A percentile compares a stretch with the other conserved stretches of the same genome.
Conservation (phyloP, 2,113 vertebrate species). For the Thinocorus orbignyianus region DNA sequence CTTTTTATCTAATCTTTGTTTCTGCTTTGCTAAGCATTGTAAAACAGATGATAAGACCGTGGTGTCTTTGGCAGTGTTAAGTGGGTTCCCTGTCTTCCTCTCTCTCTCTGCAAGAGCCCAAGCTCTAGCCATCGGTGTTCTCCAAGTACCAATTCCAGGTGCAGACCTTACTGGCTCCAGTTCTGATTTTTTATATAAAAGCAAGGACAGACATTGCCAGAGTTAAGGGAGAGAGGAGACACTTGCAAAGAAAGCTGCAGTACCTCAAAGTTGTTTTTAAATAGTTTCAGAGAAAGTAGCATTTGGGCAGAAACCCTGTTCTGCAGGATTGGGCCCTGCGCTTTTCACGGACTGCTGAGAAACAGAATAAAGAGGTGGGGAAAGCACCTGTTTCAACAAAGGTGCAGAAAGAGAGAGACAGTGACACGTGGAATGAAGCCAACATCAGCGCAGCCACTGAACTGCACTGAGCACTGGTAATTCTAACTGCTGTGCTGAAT, state of each 20-base stretch:
- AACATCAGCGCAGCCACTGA: not conserved
- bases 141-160: not conserved
- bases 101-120: not conserved
- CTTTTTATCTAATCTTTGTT: not conserved
- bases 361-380: not conserved
- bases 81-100: not conserved
- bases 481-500: not conserved
- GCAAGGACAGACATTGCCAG: not conserved
- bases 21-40: not conserved
- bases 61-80: not conserved
- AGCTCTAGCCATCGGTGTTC: not conserved
- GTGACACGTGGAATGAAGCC: not conserved
- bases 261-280: not conserved
- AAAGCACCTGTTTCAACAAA: not conserved
- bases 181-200: not conserved
- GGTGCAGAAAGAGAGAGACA: not conserved
- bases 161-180: not conserved
- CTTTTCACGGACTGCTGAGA: not conserved
- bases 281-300: not conserved
- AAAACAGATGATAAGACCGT: not conserved
- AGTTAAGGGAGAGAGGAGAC: not conserved
- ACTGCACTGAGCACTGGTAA: not conserved
- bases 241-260: not conserved
- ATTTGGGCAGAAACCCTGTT: not conserved
- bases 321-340: not conserved